phyloP scores from a whole-genome alignment of 2,888 invertebrate species.

The Drosophila lutescens region DNA sequence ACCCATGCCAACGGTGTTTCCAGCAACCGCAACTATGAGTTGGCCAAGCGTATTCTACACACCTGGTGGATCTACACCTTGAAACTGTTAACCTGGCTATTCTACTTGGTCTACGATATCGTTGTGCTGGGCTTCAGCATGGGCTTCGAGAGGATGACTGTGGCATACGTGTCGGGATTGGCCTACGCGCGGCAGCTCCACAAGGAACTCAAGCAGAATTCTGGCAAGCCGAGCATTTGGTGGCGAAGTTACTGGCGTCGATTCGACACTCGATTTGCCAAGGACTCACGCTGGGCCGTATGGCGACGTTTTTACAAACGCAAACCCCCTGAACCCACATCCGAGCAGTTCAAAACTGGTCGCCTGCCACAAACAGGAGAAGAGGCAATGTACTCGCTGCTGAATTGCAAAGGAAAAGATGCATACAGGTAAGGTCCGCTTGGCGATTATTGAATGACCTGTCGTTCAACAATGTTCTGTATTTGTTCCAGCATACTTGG shows the following conservation, averaged over 20 bases:
- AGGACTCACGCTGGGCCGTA: constrained; percentile 83
- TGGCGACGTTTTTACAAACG: constrained; percentile 84
- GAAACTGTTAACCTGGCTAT: constrained; percentile 90
- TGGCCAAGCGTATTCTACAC: constrained; percentile 84
- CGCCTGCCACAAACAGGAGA: constrained; percentile 94
- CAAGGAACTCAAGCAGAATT: constrained; percentile 82
- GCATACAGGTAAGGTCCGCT: constrained; percentile 90
- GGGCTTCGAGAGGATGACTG: constrained; percentile 80
- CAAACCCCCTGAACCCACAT: constrained; percentile 81
- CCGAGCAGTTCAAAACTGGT: constrained; percentile 82
- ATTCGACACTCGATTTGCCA: constrained; percentile 82
- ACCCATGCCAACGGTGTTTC: constrained; percentile 40
- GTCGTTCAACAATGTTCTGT: not conserved
- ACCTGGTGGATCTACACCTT: constrained; percentile 87
- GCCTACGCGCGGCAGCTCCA: constrained; percentile 78
- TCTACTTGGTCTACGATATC: constrained; percentile 92
- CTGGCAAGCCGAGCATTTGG: constrained; percentile 83
- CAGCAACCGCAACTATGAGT: constrained; percentile 85
- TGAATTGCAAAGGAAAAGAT: constrained; percentile 97
- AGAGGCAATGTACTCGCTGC: constrained; percentile 96
- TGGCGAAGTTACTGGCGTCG: constrained; percentile 81
- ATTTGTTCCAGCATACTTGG: constrained; percentile 90
- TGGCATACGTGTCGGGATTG: constrained; percentile 69
- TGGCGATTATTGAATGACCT: not conserved
- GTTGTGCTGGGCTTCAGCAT: constrained; percentile 88